phyloP scores from a whole-genome alignment of 2,797 vertebrate genomes.

The Phoeniculus purpureus region DNA sequence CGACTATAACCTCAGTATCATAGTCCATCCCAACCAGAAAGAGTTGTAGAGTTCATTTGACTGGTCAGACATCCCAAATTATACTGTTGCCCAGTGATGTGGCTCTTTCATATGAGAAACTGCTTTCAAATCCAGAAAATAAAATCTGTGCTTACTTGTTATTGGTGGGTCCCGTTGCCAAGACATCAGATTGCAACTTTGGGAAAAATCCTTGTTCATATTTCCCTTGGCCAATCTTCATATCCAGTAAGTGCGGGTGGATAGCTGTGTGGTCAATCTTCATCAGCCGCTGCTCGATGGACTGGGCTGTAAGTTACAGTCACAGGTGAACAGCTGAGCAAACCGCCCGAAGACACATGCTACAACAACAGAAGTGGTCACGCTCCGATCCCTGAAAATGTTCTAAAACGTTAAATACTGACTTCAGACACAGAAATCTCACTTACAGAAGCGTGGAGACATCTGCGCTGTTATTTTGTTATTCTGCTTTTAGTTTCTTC shows the following conservation, averaged over 20 bases:
- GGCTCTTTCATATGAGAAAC: background rate
- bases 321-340: background rate
- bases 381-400: background rate
- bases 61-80: background rate
- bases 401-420: background rate
- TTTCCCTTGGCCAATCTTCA: slow-evolving; percentile 98
- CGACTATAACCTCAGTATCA: background rate
- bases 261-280: slow-evolving; percentile 97
- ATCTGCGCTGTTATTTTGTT: background rate
- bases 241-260: slow-evolving; percentile 96
- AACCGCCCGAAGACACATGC: background rate
- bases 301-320: slow-evolving; percentile 83
- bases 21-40: background rate
- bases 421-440: background rate
- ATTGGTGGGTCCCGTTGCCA: slow-evolving; percentile 87
- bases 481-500: slow-evolving; percentile 5
- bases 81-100: background rate
- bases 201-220: slow-evolving; percentile 97
- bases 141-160: slow-evolving; percentile 88
- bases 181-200: slow-evolving; percentile 92
- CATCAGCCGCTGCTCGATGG: slow-evolving; percentile 89
- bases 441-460: background rate
- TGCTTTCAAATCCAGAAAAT: background rate
- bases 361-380: background rate
- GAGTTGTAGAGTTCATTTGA: background rate